phyloP scores from a whole-genome alignment of 2,113 vertebrate genomes.

The Microtus montanus region DNA sequence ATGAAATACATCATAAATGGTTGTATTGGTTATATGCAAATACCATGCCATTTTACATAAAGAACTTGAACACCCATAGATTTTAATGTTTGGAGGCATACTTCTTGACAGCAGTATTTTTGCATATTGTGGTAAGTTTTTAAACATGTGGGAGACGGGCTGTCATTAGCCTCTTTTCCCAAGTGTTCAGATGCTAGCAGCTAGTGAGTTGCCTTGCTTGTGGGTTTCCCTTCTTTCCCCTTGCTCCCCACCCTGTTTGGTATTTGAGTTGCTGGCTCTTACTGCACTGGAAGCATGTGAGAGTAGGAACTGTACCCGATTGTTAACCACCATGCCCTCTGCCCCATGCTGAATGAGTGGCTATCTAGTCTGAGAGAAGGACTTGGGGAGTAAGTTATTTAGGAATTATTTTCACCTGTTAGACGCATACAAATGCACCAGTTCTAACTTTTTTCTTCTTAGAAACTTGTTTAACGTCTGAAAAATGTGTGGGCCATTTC shows the following conservation, averaged over 20 bases:
- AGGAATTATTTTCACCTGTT: constrained; percentile 10
- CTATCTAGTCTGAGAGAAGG: background rate
- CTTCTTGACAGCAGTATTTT: background rate
- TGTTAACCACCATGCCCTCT: background rate
- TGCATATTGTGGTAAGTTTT: background rate
- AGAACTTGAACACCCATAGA: background rate
- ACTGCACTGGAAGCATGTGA: background rate
- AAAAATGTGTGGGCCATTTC: constrained; percentile 1
- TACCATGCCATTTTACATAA: background rate
- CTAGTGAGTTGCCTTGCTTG: background rate
- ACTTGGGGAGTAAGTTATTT: background rate
- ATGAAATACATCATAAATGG: background rate
- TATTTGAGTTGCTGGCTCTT: background rate
- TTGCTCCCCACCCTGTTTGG: background rate
- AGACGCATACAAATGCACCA: background rate
- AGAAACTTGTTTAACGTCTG: background rate
- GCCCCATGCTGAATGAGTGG: background rate
- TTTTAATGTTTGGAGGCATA: background rate
- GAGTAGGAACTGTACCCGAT: background rate
- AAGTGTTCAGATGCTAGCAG: background rate
- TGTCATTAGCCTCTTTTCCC: background rate
- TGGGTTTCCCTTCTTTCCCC: background rate
- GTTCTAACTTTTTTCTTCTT: background rate
- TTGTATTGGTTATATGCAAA: background rate
- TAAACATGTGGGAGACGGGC: background rate